These are phyloP conservation scores for Psittacus erithacus DNA, from an alignment of 2,113 vertebrate genomes.

Conservation along the genomic window DNA sequence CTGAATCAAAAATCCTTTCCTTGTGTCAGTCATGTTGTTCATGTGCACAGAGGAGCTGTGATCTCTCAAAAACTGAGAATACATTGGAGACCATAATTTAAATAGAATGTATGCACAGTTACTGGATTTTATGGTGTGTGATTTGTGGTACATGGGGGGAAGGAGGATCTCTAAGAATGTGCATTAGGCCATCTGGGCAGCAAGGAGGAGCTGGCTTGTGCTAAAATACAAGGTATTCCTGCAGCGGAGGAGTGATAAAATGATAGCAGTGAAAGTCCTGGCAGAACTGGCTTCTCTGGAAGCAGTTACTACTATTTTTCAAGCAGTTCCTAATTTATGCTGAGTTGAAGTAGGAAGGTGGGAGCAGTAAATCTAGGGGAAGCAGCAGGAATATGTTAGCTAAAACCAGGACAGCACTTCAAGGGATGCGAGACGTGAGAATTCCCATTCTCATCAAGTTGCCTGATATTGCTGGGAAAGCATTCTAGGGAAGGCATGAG, in stretches of 20 bases:
- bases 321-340: not conserved
- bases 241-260: conserved; percentile 14
- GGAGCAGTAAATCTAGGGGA: not conserved
- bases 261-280: conserved; percentile 8
- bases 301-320: not conserved
- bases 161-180: not conserved
- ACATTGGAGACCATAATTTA: not conserved
- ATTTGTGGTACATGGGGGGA: not conserved
- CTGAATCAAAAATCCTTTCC: not conserved
- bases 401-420: not conserved
- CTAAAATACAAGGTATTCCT: conserved; percentile 2
- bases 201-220: not conserved
- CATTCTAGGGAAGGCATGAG: not conserved
- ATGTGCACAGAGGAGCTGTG: not conserved
- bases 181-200: not conserved
- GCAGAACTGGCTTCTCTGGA: conserved; percentile 11
- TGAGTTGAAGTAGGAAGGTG: conserved; percentile 1
- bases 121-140: conserved; percentile 8
- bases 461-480: not conserved
- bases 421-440: accelerated
- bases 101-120: not conserved
- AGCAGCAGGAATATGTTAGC: not conserved
- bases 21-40: not conserved
- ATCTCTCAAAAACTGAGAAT: not conserved
- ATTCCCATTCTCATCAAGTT: not conserved